Conservation (phyloP, 2,888 invertebrate genomes). For the Brachylomia viminalis region DNA sequence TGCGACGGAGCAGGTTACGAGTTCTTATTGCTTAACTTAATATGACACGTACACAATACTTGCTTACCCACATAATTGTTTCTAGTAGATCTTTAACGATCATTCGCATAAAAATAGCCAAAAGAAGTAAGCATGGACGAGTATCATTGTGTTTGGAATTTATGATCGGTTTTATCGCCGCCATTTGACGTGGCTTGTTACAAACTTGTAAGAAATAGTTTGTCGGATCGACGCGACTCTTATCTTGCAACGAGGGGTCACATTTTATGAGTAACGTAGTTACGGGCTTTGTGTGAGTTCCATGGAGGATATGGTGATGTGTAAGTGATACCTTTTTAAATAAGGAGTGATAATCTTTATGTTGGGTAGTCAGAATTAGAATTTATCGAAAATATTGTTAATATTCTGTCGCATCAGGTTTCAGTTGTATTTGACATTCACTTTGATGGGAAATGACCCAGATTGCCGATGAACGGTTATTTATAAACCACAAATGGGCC, state of each 20-base stretch:
- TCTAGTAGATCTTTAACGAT: background rate
- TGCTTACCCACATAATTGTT: background rate
- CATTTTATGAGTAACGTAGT: conserved; percentile 36
- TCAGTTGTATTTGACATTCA: too few species aligned
- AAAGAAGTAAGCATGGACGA: conserved; percentile 25
- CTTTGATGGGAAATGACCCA: too few species aligned
- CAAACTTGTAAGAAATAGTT: conserved; percentile 56
- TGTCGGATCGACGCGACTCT: conserved; percentile 28
- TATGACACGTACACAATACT: background rate
- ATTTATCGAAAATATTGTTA: background rate
- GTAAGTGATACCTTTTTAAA: conserved; percentile 1
- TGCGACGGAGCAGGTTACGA: background rate
- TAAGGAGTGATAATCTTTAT: background rate
- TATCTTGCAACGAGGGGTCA: conserved; percentile 33
- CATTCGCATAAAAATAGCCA: conserved; percentile 15
- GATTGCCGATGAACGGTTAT: too few species aligned
- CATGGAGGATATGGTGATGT: background rate
- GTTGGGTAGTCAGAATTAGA: background rate
- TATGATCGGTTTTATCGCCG: conserved; percentile 56
- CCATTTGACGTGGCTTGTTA: conserved; percentile 52
- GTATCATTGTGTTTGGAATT: conserved; percentile 36
- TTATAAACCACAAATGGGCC: too few species aligned
- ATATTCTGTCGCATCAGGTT: background rate
- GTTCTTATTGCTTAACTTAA: background rate
- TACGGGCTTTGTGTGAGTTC: conserved; percentile 11